These are phyloP conservation scores for Tyria jacobaeae DNA, from an alignment of 2,888 invertebrate genomes.

Conservation along the genomic window DNA sequence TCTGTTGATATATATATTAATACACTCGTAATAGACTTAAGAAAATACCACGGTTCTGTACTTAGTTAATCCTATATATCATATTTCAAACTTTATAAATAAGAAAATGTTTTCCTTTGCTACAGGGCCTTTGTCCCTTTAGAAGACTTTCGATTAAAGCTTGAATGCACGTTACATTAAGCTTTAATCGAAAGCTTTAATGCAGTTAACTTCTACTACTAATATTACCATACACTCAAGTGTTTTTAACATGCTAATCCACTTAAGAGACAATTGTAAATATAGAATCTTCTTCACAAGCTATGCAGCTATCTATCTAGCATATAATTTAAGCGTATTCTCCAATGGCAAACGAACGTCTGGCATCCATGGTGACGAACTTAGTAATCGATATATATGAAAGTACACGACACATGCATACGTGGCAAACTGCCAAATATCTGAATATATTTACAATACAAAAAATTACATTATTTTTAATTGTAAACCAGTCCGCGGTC, in stretches of 20 bases:
- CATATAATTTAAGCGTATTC: not conserved
- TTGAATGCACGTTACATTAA: too few relatives aligned
- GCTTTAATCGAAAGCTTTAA: too few relatives aligned
- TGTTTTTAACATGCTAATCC: not conserved
- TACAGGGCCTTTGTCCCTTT: too few relatives aligned
- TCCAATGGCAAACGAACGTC: not conserved
- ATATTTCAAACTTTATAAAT: too few relatives aligned
- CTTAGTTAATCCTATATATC: too few relatives aligned
- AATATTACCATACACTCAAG: not conserved
- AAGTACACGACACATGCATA: not conserved
- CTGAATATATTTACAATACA: slow-evolving; percentile 6
- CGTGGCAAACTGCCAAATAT: slow-evolving; percentile 8
- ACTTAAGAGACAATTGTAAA: not conserved
- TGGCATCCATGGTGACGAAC: not conserved
- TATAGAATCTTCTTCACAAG: not conserved
- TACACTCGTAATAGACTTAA: too few relatives aligned
- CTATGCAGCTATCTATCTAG: not conserved
- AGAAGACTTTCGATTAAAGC: too few relatives aligned
- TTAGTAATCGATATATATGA: not conserved
- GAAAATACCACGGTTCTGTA: too few relatives aligned
- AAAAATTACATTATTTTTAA: slow-evolving; percentile 5
- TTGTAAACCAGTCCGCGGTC: not conserved
- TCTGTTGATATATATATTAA: too few relatives aligned
- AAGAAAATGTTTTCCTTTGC: too few relatives aligned
- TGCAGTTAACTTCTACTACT: too few relatives aligned